Evolutionary conservation across 2,888 invertebrate genomes (phyloP), one percentile per base, ranked within the genome.

Genomic region (Slavum lentiscoides): DNA sequence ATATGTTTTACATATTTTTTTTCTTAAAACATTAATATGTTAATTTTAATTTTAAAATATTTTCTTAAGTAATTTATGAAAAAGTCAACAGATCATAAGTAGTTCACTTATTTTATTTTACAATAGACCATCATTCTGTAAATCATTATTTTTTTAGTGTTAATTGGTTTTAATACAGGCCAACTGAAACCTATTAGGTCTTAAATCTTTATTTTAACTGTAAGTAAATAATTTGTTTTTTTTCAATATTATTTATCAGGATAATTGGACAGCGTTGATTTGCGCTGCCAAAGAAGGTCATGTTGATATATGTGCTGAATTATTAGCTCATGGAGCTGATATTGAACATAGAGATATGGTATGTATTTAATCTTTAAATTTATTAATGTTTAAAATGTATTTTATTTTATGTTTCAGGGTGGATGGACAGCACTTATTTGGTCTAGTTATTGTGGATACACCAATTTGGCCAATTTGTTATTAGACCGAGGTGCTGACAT

Each of bases 361-460:
- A 86, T 9, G 7, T 69, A 74, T 72, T 49, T 76, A 21, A 7
- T 77, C 61, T 23, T 64, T 49, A 17, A 21, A 6, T 37, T 69
- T 49, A 37, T 69, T 8, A 19, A 58, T 39, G 30, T 39, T 19
- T 49, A 66, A 72, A 43, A 74, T n/a, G 55, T 58, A 68, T 72
- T 58, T 39, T 39, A 9, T 66, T 21, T 72, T 74, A 30, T 64
- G 2, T 49, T 84, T 83, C 87, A 96, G 96, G 97, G 97, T 84
- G 96, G 96, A 59, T 99, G 98, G 98, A 94, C 97, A 6, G 91
- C 98, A 0, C 89, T 99, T 80, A 96, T 98, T 93, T 99, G 98
- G 98, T 95, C 97, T 0, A 91, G 95, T 13, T 99, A 99, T 88
- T 96, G 97, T 87, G 97, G 95, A 11, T 90, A 91, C 84, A 90